Conservation (phyloP, 2,888 invertebrate species). For the Oxycera nigricornis region DNA sequence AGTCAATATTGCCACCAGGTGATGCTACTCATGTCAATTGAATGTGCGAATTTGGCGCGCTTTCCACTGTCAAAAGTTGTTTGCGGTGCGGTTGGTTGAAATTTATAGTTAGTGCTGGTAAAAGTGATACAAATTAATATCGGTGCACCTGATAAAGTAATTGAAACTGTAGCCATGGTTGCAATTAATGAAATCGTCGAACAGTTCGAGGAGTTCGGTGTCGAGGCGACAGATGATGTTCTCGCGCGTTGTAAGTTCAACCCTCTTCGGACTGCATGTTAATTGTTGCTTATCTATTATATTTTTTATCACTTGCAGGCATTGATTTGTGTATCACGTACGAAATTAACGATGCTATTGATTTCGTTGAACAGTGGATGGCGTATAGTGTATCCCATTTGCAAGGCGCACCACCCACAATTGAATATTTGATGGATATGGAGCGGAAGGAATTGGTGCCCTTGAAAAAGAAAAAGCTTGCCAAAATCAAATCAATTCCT, state of each 20-base stretch:
- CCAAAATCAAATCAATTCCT: conserved; percentile 47
- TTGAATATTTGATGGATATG: conserved; percentile 68
- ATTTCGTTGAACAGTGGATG: conserved; percentile 80
- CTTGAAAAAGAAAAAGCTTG: conserved; percentile 62
- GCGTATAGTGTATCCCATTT: conserved; percentile 75
- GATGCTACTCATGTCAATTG: not conserved
- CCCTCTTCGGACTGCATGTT: not conserved
- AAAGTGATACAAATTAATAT: no score
- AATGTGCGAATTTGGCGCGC: not conserved
- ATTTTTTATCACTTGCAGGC: conserved; percentile 58
- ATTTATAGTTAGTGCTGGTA: no score
- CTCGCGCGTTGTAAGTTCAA: conserved; percentile 68
- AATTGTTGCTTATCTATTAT: conserved; percentile 22
- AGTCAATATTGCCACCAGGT: not conserved
- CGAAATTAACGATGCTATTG: conserved; percentile 70
- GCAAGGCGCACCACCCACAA: conserved; percentile 68
- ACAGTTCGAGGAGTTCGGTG: conserved; percentile 70
- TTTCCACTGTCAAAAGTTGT: not conserved
- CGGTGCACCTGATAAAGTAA: not conserved
- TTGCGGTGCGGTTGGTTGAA: not conserved
- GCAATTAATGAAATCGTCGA: conserved; percentile 58
- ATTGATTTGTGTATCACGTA: conserved; percentile 71
- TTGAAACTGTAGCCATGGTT: conserved; percentile 10
- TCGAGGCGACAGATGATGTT: conserved; percentile 65
- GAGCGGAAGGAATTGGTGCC: conserved; percentile 69